Base-by-base conservation (phyloP, 2,113 vertebrate genomes). In the Pavo muticus region DNA sequence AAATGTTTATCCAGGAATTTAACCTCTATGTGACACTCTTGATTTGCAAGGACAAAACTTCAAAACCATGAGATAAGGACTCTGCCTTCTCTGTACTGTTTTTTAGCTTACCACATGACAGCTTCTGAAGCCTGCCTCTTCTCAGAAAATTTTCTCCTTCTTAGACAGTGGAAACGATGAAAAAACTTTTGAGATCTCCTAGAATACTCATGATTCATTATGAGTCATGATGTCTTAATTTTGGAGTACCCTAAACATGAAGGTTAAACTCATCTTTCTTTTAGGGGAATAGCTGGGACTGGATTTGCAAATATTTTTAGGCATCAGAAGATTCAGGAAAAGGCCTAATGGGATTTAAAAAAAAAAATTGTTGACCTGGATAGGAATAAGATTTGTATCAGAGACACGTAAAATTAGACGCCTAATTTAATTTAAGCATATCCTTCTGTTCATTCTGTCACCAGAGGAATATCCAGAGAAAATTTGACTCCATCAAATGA, bases 151-250 rank as follows among this genome's bases (percentile, higher is more conserved):
- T 78, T 81, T 39, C 59, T 68, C 12, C 18, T 81, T 80, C 84
- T 84, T 39, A 82, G 35, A 45, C 8, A 42, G 25, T 39, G 25
- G 65, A 72, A 87, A 70, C 0, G 4, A 59, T 45, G 32, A 90
- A 75, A 69, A 86, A 94, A 86, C 37, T 90, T 94, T 24, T 59
- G 57, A 88, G 45, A 73, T 70, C 48, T 82, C 50, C 35, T 39
- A 50, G 37, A 30, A 12, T 52, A 64, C 32, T 56, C 84, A 20
- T 96, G 94, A 93, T 87, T 96, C 95, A 95, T 93, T 44, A 35
- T 94, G 90, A 90, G 88, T 93, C 95, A 95, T 4, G 67, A 70
- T 45, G 77, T 45, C 88, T 94, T 91, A 82, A 79, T 82, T 95
- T 90, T 70, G 70, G 80, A 95, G 59, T 47, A 75, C 24, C 20